Base-by-base conservation (phyloP, 1,140 invertebrate genomes). In the Caenorhabditis briggsae region DNA sequence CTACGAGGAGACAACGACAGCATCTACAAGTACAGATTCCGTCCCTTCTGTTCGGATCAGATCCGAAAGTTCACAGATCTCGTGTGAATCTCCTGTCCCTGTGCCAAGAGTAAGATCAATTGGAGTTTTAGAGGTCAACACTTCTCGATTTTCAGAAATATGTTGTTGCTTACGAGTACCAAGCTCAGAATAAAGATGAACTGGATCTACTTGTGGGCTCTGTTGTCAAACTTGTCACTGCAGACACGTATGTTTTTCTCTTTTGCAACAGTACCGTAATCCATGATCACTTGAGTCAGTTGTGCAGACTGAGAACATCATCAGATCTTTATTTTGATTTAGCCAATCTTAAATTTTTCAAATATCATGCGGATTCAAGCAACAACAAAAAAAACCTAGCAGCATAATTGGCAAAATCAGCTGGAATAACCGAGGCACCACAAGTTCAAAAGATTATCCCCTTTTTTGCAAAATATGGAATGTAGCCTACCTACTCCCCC, bases 21-120 rank as follows among this genome's bases (percentile, higher is more conserved):
- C 70, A 25, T 78, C 70, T 12, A 78, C 70, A n/a, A 78, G 70
- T n/a, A 78, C 70, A 48, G 70, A 78, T 78, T 78, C 70, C 18
- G 70, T 25, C 18, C 70, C 70, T 50, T 33, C 11, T 6, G 70
- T 78, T 25, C 43, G 70, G n/a, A 78, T 78, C 2, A 50, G 70
- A 78, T 78, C 70, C 2, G 70, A 78, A 50, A 78, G 70, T 50
- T 78, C 70, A 20, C 70, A 78, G 18, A 33, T 78, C 20, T 78
- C 70, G 1, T 23, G 46, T 14, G 70, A 78, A 12, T 53, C 70
- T 48, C 70, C 70, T 23, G 6, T 78, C 2, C 70, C 46, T 11
- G 20, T 20, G 6, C n/a, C 43, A 43, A 25, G n/a, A 46, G 70
- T 78, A 12, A 50, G 70, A 18, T 18, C 0, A 8, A 12, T 20